Conservation (phyloP, 2,113 vertebrate genomes). For the Dicerorhinus sumatrensis region DNA sequence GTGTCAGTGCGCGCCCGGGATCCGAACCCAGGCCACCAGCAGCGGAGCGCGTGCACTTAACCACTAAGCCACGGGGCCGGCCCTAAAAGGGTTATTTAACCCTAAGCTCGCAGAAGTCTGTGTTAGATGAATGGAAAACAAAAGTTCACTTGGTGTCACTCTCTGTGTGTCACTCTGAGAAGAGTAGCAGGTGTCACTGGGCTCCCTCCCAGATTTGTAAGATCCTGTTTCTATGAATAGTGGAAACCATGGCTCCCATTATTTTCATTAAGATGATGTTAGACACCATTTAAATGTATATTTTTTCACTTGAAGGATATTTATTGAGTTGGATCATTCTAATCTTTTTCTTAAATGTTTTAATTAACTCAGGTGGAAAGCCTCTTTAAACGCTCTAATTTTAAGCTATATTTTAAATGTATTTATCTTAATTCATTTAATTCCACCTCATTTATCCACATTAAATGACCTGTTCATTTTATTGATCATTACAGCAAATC, state of each 20-base stretch:
- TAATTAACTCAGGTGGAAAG: background rate
- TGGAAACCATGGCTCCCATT: background rate
- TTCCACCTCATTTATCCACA: background rate
- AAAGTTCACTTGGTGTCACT: background rate
- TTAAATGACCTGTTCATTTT: slow-evolving; percentile 48
- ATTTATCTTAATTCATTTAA: background rate
- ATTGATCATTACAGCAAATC: slow-evolving; percentile 89
- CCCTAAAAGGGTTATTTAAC: background rate
- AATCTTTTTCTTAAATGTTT: background rate
- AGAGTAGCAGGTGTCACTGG: background rate
- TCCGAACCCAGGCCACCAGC: no score
- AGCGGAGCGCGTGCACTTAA: no score
- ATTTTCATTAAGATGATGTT: background rate
- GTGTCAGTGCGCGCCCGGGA: no score
- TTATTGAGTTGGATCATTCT: background rate
- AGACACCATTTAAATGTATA: background rate
- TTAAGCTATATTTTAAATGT: slow-evolving; percentile 24
- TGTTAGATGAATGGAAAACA: background rate
- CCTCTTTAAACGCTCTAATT: slow-evolving; percentile 41
- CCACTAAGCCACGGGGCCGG: no score
- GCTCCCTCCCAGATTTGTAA: background rate
- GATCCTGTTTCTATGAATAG: background rate
- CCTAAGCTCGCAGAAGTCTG: background rate
- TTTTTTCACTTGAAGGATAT: slow-evolving; percentile 10
- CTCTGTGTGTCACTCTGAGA: background rate